Conservation (phyloP, 2,797 vertebrate genomes). For the Cynopterus sphinx region DNA sequence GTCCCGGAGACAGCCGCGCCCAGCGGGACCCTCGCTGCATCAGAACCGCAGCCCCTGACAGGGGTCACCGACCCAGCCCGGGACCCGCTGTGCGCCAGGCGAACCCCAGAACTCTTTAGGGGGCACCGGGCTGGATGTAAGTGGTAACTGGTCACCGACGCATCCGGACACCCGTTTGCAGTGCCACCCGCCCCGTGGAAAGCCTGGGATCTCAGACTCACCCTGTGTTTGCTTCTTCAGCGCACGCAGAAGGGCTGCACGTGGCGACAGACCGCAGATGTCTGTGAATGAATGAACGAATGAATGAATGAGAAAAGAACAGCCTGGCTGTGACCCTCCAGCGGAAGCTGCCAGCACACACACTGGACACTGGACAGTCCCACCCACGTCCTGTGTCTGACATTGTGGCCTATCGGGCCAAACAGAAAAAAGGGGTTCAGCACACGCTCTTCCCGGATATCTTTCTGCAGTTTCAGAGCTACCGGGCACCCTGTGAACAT, state of each 20-base stretch:
- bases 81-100: neutral
- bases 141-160: neutral
- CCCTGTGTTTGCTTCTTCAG: neutral
- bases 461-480: slow-evolving; percentile 7
- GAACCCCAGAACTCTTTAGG: neutral
- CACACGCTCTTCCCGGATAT: neutral
- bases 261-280: neutral
- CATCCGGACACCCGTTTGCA: neutral
- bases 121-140: neutral
- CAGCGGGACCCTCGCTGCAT: neutral
- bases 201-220: neutral
- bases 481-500: neutral
- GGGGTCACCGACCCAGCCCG: neutral
- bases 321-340: neutral
- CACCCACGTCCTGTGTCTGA: neutral
- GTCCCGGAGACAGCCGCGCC: neutral
- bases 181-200: neutral
- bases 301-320: neutral
- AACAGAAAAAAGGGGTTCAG: neutral
- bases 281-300: neutral
- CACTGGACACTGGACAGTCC: neutral
- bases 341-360: neutral
- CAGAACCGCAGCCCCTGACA: neutral
- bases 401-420: neutral
- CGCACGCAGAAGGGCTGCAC: neutral